Base-by-base conservation (phyloP, 2,888 invertebrate genomes). In the Stenodera caucasica region DNA sequence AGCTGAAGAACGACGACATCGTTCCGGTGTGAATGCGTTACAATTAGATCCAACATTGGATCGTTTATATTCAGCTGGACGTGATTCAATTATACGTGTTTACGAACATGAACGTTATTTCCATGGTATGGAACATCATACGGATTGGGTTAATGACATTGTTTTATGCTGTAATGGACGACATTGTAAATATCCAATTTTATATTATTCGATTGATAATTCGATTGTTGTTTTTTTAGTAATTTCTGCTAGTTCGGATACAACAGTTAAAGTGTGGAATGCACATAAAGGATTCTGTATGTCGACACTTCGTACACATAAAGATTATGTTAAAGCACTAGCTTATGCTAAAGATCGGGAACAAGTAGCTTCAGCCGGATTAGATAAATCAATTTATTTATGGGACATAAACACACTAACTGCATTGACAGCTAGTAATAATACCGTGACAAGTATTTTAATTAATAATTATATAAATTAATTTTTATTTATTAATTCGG, bases 71-170 rank as follows among this genome's bases (percentile, higher is more conserved):
- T 94, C 98, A 3, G 98, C 98, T 69, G 97, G 98, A 54, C 86
- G 98, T 62, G 99, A 99, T 83, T 96, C 97, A 57, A 96, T 98
- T 75, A 96, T 99, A 72, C 86, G 99, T 76, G 96, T 92, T 73
- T 96, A 94, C 90, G 90, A 92, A 79, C 85, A 88, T 79, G 91
- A 92, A 67, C 88, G 88, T 55, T 98, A 96, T 77, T 86, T 95
- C 63, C 94, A 96, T 77, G 96, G 97, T 30, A 96, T 99, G 96
- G 98, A 99, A 80, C 98, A 99, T 81, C 99, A 99, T 79, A 98
- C 98, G 2, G 99, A 99, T 81, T 99, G 99, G 99, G 98, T 99
- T 53, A 99, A 99, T 81, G 99, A 99, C 82, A 96, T 99, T 77
- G 93, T 98, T 37, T 84, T 99, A 29, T 99, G 98, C 79, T 98